Percentiles rank a stretch among this genome's conserved stretches.
These are phyloP conservation scores for Nixonia krombeini DNA, from an alignment of 1,140 invertebrate genomes.

Conservation along the genomic window DNA sequence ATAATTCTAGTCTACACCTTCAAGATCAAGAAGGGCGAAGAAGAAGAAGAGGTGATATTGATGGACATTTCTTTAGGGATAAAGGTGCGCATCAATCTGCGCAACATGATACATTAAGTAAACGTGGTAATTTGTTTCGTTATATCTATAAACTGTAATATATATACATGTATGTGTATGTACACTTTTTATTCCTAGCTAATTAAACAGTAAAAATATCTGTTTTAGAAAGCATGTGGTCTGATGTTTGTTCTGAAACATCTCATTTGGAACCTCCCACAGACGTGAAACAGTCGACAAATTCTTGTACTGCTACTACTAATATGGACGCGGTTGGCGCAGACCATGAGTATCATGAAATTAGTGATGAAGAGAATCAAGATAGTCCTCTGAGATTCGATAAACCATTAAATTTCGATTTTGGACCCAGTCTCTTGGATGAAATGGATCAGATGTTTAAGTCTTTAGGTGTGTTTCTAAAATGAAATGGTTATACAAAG, in stretches of 20 bases:
- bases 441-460: constrained; percentile 96
- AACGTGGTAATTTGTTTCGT: constrained; percentile 64
- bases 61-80: constrained; percentile 58
- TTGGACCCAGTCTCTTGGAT: constrained; percentile 93
- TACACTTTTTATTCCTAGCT: too few relatives aligned
- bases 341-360: constrained; percentile 92
- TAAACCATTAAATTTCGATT: constrained; percentile 80
- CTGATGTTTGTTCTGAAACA: constrained; percentile 61
- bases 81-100: constrained; percentile 48
- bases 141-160: too few relatives aligned
- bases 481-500: background rate
- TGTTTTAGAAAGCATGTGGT: constrained; percentile 62
- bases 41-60: constrained; percentile 68
- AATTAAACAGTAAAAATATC: too few relatives aligned
- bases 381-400: constrained; percentile 68
- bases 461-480: constrained; percentile 73
- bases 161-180: too few relatives aligned
- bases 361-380: constrained; percentile 87
- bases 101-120: constrained; percentile 58
- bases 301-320: constrained; percentile 45
- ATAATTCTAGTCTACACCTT: constrained; percentile 67
- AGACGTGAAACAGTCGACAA: constrained; percentile 53
- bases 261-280: constrained; percentile 53
- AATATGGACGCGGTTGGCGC: constrained; percentile 60
- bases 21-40: constrained; percentile 66